Evolutionary conservation across 2,888 invertebrate genomes (phyloP), one percentile per base, ranked within the genome.

Genomic region (Busseola fusca): DNA sequence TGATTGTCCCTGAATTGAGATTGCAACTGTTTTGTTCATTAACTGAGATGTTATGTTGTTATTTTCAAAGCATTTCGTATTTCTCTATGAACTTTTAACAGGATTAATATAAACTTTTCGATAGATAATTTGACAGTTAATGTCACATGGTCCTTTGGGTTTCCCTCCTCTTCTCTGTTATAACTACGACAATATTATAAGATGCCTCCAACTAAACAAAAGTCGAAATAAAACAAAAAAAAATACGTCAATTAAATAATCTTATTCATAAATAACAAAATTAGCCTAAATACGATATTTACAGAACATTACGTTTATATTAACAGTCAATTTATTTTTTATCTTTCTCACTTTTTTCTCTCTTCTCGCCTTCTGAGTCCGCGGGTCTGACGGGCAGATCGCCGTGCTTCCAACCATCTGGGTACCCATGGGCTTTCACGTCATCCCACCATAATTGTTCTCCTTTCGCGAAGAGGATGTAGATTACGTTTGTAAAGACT

Each of bases 371-470:
- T 85, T 95, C 94, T 0, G 90, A 75, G 69, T 95, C 94, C 1
- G 76, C 73, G 1, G 76, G 64, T 76, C 87, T 91, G 7, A 84
- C 81, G 0, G 93, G 92, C 5, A 95, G 83, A 1, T 93, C 90
- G 0, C 95, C 95, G 21, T 94, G 93, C 72, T 91, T 92, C 95
- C 95, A 96, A 12, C 79, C 84, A 0, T 82, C 78, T 0, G 96
- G 96, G 80, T 96, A 96, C 0, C 96, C 96, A 48, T 95, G 89
- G 68, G 90, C 90, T 45, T 93, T 93, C 0, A 96, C 96, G 71
- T 97, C 96, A 85, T 98, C 98, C 98, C 98, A 98, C 87, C 96
- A 96, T 76, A 97, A 97, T 50, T 97, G 96, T 57, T 98, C 97
- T 0, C 97, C 98, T 78, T 97, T 97, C 0, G 97, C 98, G 88